These are phyloP conservation scores for Stichopus chloronotus DNA, from an alignment of 35 echinoderm and acorn worm genomes.

Conservation along the genomic window DNA sequence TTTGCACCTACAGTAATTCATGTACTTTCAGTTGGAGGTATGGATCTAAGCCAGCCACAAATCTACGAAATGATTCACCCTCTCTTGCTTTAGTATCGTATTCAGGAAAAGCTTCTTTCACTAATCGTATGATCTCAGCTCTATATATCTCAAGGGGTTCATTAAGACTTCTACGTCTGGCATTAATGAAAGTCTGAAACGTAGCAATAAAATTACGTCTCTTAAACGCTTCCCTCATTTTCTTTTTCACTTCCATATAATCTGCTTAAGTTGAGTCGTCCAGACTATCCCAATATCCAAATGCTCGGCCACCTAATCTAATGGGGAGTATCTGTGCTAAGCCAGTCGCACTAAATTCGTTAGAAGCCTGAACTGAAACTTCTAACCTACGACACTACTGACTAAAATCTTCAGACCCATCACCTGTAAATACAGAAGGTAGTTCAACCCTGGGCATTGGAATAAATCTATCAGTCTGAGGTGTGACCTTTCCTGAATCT, in stretches of 20 bases:
- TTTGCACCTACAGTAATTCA: conserved; percentile 16
- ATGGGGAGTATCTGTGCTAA: no score
- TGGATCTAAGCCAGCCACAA: conserved; percentile 40
- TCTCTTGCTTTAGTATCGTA: conserved; percentile 28
- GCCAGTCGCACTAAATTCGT: no score
- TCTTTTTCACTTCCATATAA: background rate
- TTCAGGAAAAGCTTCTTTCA: conserved; percentile 41
- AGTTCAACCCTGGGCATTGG: no score
- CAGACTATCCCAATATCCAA: conserved; percentile 57
- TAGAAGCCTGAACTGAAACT: no score
- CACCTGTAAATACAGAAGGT: no score
- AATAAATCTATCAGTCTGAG: no score
- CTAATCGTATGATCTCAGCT: conserved; percentile 23
- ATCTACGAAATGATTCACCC: conserved; percentile 54
- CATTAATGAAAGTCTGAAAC: conserved; percentile 24
- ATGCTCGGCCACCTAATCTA: background rate
- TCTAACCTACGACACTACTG: no score
- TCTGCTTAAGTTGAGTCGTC: background rate
- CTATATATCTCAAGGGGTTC: conserved; percentile 54
- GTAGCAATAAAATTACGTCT: conserved; percentile 24
- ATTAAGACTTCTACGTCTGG: conserved; percentile 16
- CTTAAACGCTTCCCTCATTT: conserved; percentile 1
- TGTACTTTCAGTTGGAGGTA: conserved; percentile 35
- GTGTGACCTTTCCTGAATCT: no score
- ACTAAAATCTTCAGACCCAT: no score